Percentiles rank a stretch among this genome's conserved stretches.
phyloP scores from a whole-genome alignment of 2,888 invertebrate genomes.

The Amblyteles armatorius region DNA sequence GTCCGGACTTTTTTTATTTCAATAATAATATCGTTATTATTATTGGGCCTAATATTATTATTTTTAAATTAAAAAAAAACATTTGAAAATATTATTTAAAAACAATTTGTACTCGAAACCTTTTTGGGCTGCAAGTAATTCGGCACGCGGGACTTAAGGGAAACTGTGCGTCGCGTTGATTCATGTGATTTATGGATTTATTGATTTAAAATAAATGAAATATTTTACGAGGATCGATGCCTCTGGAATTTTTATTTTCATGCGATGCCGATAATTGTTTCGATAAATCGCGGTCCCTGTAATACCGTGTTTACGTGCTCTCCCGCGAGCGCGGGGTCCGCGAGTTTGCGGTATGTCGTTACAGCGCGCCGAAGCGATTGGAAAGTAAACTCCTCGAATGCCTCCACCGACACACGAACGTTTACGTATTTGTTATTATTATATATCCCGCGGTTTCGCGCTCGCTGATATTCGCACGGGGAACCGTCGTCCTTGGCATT shows the following conservation, averaged over 20 bases:
- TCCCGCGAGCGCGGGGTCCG: slow-evolving; percentile 18
- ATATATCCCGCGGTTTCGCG: slow-evolving; percentile 23
- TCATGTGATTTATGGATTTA: not conserved
- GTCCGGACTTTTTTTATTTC: slow-evolving; percentile 40
- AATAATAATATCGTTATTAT: slow-evolving; percentile 32
- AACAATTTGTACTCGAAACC: not conserved
- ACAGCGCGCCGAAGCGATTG: slow-evolving; percentile 54
- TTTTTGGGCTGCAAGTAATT: slow-evolving; percentile 36
- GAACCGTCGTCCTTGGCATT: slow-evolving; percentile 65
- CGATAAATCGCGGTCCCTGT: not conserved
- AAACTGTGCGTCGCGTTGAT: not conserved
- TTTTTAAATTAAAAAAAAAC: too few relatives aligned
- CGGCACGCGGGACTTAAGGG: not conserved
- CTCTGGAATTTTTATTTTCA: not conserved
- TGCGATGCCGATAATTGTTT: not conserved
- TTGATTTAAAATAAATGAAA: not conserved
- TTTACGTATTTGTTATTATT: slow-evolving; percentile 1
- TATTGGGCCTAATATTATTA: too few relatives aligned
- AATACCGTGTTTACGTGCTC: slow-evolving; percentile 38
- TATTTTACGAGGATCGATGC: not conserved
- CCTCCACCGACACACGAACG: not conserved
- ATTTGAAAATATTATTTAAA: too few relatives aligned
- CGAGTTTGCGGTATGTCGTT: slow-evolving; percentile 40
- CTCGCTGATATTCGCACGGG: slow-evolving; percentile 33
- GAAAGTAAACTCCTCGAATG: slow-evolving; percentile 62